Evolutionary conservation across 2,888 invertebrate genomes (phyloP), one percentile per base, ranked within the genome.

Genomic region (Temnothorax rugatulus): DNA sequence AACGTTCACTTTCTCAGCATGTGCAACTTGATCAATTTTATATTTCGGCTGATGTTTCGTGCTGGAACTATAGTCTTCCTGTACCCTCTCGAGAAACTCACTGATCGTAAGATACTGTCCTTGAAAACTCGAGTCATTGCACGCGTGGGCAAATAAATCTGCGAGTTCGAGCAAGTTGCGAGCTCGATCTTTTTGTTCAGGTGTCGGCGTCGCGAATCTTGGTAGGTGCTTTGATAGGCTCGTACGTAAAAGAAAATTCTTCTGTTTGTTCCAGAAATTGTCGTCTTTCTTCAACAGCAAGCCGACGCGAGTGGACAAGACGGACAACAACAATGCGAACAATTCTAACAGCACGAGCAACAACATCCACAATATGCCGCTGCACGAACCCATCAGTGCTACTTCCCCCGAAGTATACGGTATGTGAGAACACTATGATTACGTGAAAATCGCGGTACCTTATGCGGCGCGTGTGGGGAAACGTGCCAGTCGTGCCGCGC

Each of bases 321-420:
- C 92, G 84, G 93, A 94, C 85, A 94, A 94, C 91, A 94, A 94
- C 85, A 95, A 95, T 91, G 93, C 93, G 77, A 94, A 94, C 90
- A 93, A 94, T 88, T 81, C 79, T n/a, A 81, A 81, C 54, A 91
- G 93, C 63, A 94, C 93, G 77, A 91, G 93, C 74, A 94, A 94
- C 88, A 94, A 93, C 86, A 93, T 94, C 84, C 94, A 94, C 92
- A 93, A 92, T 87, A 88, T 93, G 90, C 93, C 94, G 85, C 87
- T 93, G 82, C 93, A 94, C 90, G 94, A 94, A 87, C 91, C 93
- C 61, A 92, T 92, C 87, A 93, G 92, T 87, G 91, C 92, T 82
- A 92, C 92, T 85, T 89, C 93, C 66, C 93, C 92, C 88, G 93
- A 94, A 84, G 91, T 90, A 85, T 92, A 92, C 87, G 91, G 93